Base-by-base conservation (phyloP, 2,113 vertebrate genomes). In the Rhadina sibilatrix region DNA sequence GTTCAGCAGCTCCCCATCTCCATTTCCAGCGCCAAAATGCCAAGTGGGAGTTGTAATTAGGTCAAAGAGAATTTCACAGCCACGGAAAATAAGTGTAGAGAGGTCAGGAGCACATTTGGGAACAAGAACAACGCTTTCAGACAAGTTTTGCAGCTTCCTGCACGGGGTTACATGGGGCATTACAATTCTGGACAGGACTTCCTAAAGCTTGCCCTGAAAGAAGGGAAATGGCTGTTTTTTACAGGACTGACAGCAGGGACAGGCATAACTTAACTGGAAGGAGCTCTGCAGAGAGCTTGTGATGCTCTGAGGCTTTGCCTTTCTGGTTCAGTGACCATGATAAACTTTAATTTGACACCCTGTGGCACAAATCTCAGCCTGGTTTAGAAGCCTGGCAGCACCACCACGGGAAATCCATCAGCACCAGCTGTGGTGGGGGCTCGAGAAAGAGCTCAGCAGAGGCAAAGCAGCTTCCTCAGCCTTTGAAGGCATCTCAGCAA, bases 41-140 rank as follows among this genome's bases (percentile, higher is more conserved):
- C 88, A 3, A 53, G n/a, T 86, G 96, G 95, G 87, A 64, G 24
- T 84, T 77, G 56, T 72, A 97, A 95, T 72, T 78, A 72, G 97
- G 97, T 89, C 85, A 69, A 72, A 93, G 69, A 82, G 85, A 78
- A 57, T 59, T 90, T 93, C 59, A 79, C 49, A 68, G 15, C 17
- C 71, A 33, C 2, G 0, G 57, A 12, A 63, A 53, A 37, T n/a
- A 52, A 49, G 30, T 12, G 65, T 4, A 64, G 82, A 80, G 71
- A 89, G 91, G 88, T 93, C 50, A 71, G 11, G 20, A 91, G 24
- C 52, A 74, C 74, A 92, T 87, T 28, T 78, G 76, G 77, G 88
- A 92, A 68, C 30, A 33, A 66, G 92, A 91, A 28, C 1, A 10
- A 27, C 31, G 2, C 52, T 92, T 69, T 28, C 46, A 53, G 80